Percentiles rank a stretch among this genome's conserved stretches.
These are phyloP conservation scores for Zoanthus solanderi DNA, from an alignment of 92 coral and sea anemone genomes.

Conservation along the genomic window DNA sequence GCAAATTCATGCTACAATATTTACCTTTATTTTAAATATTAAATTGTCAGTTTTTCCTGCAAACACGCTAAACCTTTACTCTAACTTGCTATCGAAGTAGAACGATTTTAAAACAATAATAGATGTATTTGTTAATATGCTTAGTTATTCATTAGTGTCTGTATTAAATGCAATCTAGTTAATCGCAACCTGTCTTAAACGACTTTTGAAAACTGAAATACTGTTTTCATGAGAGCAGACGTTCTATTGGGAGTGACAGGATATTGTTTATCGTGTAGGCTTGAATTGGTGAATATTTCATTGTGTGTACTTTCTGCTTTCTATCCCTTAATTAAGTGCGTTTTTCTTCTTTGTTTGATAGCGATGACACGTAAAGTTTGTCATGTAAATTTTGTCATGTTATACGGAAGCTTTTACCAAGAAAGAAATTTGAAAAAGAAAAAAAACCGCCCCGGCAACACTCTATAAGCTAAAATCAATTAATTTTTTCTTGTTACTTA, in stretches of 20 bases:
- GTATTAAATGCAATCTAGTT: conserved; percentile 26
- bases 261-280: conserved; percentile 13
- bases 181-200: background rate
- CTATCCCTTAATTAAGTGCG: conserved; percentile 42
- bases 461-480: background rate
- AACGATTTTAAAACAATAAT: background rate
- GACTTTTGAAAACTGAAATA: conserved; percentile 3
- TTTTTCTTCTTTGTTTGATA: conserved; percentile 5
- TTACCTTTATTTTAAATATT: background rate
- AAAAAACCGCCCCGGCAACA: background rate
- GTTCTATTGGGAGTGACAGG: conserved; percentile 33
- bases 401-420: background rate
- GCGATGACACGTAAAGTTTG: background rate
- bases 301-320: conserved; percentile 14
- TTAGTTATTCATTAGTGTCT: background rate
- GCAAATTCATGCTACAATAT: background rate
- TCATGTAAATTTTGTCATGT: background rate
- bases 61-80: conserved; percentile 12
- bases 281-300: background rate
- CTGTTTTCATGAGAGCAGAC: background rate
- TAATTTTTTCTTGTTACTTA: background rate
- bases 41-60: background rate
- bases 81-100: background rate
- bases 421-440: background rate
- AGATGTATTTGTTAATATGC: background rate